These are phyloP conservation scores for Coenobita brevimanus DNA, from an alignment of 1,140 invertebrate genomes.

Conservation along the genomic window DNA sequence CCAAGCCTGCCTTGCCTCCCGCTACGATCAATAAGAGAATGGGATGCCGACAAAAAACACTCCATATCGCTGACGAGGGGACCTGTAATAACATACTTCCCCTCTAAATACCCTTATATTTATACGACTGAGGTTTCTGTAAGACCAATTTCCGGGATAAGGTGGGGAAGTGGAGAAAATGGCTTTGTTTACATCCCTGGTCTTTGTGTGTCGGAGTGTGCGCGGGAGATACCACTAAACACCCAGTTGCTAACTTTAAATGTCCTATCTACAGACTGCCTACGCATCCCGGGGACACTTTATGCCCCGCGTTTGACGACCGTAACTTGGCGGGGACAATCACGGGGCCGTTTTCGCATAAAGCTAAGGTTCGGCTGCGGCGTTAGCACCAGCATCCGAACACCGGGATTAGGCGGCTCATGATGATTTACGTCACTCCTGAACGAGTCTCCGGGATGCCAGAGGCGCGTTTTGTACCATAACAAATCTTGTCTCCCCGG, in stretches of 20 bases:
- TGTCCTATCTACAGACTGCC: background rate
- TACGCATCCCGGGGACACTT: background rate
- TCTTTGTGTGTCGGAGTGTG: conserved; percentile 69
- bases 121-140: conserved; percentile 9
- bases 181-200: conserved; percentile 66
- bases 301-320: background rate
- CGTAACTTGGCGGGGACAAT: background rate
- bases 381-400: conserved; percentile 51
- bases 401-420: conserved; percentile 64
- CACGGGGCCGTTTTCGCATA: background rate
- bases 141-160: conserved; percentile 32
- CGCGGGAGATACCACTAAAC: conserved; percentile 61
- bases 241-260: conserved; percentile 58
- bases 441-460: conserved; percentile 53
- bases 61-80: conserved; percentile 27
- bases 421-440: conserved; percentile 65
- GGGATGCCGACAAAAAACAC: conserved; percentile 63
- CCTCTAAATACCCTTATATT: conserved; percentile 25
- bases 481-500: conserved; percentile 58
- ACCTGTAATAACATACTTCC: background rate
- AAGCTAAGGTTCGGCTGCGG: background rate
- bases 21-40: conserved; percentile 69
- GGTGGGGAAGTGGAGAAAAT: conserved; percentile 50
- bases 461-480: conserved; percentile 63
- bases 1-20: conserved; percentile 65